A percentile compares a stretch with the other conserved stretches of the same genome.
phyloP scores from a whole-genome alignment of 2,888 invertebrate genomes.

The Alsophila aescularia region DNA sequence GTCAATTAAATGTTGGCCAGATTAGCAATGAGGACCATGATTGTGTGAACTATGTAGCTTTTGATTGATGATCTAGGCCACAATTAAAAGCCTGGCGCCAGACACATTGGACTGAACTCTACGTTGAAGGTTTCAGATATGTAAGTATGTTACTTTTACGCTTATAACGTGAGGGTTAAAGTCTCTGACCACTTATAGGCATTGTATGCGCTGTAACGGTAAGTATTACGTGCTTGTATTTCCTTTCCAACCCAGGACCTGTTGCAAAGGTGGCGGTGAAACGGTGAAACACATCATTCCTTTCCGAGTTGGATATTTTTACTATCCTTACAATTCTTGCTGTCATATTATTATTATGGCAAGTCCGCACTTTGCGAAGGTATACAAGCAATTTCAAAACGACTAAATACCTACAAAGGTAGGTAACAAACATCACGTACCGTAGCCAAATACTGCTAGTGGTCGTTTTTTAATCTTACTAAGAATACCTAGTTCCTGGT shows the following conservation, averaged over 20 bases:
- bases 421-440: background rate
- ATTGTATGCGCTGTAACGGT: too few species aligned
- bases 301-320: too few species aligned
- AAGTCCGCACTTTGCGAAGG: background rate
- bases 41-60: background rate
- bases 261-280: too few species aligned
- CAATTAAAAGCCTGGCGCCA: constrained; percentile 43
- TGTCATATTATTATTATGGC: too few species aligned
- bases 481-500: constrained; percentile 46
- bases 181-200: too few species aligned
- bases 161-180: too few species aligned
- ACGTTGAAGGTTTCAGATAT: constrained; percentile 4
- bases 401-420: background rate
- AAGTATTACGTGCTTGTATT: too few species aligned
- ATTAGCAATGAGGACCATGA: background rate
- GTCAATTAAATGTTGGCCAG: background rate
- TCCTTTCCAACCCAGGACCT: too few species aligned
- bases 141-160: background rate
- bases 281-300: too few species aligned
- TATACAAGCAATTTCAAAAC: background rate
- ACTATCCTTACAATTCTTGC: too few species aligned
- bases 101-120: constrained; percentile 31
- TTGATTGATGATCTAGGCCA: constrained; percentile 49
- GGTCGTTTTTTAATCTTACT: background rate
- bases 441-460: background rate